phyloP scores from a whole-genome alignment of 2,113 vertebrate species.

The Alligator sinensis region DNA sequence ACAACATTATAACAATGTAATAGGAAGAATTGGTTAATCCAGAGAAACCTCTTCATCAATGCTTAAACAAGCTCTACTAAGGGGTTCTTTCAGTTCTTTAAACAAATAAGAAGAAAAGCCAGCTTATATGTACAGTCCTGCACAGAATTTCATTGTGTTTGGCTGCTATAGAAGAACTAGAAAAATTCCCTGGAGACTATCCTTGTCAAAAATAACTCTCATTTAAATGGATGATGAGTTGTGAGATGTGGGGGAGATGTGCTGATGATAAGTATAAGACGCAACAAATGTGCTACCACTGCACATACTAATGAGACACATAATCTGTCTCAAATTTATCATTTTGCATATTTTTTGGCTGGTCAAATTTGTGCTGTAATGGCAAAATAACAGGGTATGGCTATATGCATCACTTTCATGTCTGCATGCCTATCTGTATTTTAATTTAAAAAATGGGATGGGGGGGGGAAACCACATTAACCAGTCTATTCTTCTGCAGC shows the following conservation, averaged over 20 bases:
- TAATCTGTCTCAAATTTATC: background rate
- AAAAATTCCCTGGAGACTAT: fast-evolving
- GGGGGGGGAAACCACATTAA: fast-evolving
- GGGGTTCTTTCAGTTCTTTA: background rate
- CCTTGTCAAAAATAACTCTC: background rate
- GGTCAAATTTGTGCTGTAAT: background rate
- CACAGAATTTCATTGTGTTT: fast-evolving
- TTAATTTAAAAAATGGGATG: background rate
- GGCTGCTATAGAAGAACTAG: fast-evolving
- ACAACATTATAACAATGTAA: background rate
- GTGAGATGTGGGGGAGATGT: background rate
- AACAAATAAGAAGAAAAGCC: background rate
- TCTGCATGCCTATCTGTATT: background rate
- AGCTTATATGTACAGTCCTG: background rate
- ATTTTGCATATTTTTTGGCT: background rate
- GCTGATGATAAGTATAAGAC: fast-evolving
- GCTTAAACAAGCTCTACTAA: fast-evolving
- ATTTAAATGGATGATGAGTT: background rate
- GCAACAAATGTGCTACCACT: background rate
- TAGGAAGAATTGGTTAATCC: background rate
- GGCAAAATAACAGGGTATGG: background rate
- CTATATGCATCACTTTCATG: background rate
- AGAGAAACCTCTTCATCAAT: fast-evolving
- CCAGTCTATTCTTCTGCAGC: background rate
- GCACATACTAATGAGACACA: background rate